Evolutionary conservation across 2,113 vertebrate genomes (phyloP).

Genomic region (Equus przewalskii): DNA sequence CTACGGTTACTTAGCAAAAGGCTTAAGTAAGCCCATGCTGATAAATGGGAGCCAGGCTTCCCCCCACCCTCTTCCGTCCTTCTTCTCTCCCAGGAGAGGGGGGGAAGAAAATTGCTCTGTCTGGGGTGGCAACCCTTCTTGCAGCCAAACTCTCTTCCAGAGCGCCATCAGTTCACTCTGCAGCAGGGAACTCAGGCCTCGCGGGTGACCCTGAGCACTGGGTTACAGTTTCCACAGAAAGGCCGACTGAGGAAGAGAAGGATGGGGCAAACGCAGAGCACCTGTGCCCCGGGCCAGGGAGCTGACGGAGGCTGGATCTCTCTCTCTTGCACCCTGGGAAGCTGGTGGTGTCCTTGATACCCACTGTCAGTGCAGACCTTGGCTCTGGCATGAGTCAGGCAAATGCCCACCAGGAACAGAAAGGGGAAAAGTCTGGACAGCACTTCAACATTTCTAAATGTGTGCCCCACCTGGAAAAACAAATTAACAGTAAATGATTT

Average conservation of each 20-base stretch:
- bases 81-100: not conserved
- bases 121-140: not conserved
- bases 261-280: not conserved
- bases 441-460: not conserved
- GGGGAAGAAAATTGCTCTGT: not conserved
- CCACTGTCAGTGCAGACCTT: not conserved
- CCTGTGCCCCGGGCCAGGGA: not conserved
- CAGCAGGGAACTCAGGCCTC: not conserved
- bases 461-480: not conserved
- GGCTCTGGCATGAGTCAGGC: not conserved
- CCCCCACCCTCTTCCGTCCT: not conserved
- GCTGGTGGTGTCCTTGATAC: not conserved
- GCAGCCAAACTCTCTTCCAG: not conserved
- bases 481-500: not conserved
- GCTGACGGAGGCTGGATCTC: not conserved
- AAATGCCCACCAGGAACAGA: not conserved
- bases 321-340: not conserved
- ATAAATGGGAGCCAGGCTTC: not conserved
- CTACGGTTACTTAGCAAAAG: slow-evolving; percentile 47
- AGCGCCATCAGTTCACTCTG: not conserved
- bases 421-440: not conserved
- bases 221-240: not conserved
- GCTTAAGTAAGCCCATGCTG: not conserved
- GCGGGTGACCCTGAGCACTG: fast-evolving
- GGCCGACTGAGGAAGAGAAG: not conserved